Conservation (phyloP, 2,113 vertebrate genomes). For the Tylochromis polylepis region DNA sequence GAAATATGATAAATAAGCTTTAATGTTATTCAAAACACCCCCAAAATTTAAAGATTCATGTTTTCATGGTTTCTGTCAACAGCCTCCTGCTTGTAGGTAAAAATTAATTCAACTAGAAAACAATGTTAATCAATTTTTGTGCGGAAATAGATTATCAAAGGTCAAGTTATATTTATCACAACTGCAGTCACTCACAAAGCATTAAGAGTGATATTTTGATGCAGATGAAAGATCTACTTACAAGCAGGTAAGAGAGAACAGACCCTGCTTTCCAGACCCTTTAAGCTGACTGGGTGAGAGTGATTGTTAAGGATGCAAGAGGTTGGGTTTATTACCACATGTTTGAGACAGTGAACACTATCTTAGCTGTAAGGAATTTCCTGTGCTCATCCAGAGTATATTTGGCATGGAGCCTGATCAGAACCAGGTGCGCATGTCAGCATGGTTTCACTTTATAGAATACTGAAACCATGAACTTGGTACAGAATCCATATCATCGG, state of each 20-base stretch:
- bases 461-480: neutral
- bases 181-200: neutral
- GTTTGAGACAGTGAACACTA: slow-evolving; percentile 59
- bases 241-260: neutral
- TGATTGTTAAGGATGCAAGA: slow-evolving; percentile 44
- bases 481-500: neutral
- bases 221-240: neutral
- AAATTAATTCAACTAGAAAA: neutral
- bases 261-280: neutral
- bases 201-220: neutral
- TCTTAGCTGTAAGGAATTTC: slow-evolving; percentile 71
- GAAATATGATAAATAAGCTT: neutral
- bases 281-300: neutral
- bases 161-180: neutral
- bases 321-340: slow-evolving; percentile 51
- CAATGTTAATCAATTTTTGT: neutral
- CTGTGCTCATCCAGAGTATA: slow-evolving; percentile 61
- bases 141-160: neutral
- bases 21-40: neutral
- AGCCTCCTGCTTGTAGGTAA: neutral
- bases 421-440: slow-evolving; percentile 61
- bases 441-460: slow-evolving; percentile 40
- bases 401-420: slow-evolving; percentile 62
- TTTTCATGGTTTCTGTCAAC: neutral
- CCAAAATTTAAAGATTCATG: neutral